Conservation (phyloP, 2,888 invertebrate genomes). For the Drosophila lutescens region DNA sequence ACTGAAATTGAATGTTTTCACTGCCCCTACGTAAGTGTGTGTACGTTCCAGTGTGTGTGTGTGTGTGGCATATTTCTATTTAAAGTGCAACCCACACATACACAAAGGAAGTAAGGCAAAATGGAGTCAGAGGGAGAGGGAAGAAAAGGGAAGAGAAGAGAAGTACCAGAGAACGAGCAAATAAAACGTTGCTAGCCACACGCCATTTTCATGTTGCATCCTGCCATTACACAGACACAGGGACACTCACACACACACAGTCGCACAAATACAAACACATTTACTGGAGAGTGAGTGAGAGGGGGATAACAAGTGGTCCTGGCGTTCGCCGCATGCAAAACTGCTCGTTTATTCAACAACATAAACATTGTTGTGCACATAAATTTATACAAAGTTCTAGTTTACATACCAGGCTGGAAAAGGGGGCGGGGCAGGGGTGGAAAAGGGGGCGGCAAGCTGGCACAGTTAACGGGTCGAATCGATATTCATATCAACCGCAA, state of each 20-base stretch:
- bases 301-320: constrained; percentile 34
- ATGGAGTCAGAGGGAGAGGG: constrained; percentile 17
- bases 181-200: constrained; percentile 76
- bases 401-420: constrained; percentile 54
- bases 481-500: constrained; percentile 78
- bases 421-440: neutral
- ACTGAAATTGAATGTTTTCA: constrained; percentile 69
- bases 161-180: constrained; percentile 44
- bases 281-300: neutral
- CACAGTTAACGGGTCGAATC: constrained; percentile 73
- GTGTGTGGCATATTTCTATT: constrained; percentile 74
- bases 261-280: neutral
- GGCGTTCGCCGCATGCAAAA: constrained; percentile 67
- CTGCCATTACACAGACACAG: constrained; percentile 64
- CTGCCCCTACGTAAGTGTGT: neutral
- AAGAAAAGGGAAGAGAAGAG: constrained; percentile 9
- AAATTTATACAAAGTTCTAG: constrained; percentile 80
- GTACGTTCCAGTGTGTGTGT: too few relatives aligned
- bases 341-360: constrained; percentile 79
- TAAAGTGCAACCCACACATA: constrained; percentile 49
- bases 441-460: constrained; percentile 37
- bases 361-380: constrained; percentile 78
- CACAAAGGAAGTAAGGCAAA: constrained; percentile 18
- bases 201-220: constrained; percentile 80
- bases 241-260: constrained; percentile 15